Conservation (phyloP, 2,888 invertebrate genomes). For the Eupithecia centaureata region DNA sequence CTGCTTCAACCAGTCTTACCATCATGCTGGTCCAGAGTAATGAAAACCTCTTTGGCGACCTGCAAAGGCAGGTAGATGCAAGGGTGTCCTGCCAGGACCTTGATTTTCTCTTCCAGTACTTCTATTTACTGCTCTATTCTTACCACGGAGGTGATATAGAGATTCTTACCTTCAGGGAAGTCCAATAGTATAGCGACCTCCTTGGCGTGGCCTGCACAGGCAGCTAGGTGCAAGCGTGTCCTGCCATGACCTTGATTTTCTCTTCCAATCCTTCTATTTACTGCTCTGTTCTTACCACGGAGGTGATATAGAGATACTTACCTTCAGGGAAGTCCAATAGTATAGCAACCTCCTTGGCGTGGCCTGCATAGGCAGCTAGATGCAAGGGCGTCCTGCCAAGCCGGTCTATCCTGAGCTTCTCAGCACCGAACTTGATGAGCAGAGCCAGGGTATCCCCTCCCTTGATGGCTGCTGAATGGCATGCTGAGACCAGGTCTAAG, state of each 20-base stretch:
- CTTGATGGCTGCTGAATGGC: constrained; percentile 73
- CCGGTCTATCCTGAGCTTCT: constrained; percentile 68
- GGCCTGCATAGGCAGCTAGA: constrained; percentile 77
- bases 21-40: too few species aligned
- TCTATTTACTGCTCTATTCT: too few species aligned
- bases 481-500: constrained; percentile 69
- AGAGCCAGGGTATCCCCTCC: constrained; percentile 70
- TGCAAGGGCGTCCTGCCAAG: constrained; percentile 78
- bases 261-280: too few species aligned
- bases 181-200: constrained; percentile 73
- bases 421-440: constrained; percentile 74
- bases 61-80: constrained; percentile 78
- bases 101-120: too few species aligned
- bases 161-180: constrained; percentile 72
- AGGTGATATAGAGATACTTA: too few species aligned
- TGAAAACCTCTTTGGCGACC: constrained; percentile 73
- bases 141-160: too few species aligned
- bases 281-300: too few species aligned
- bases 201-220: constrained; percentile 72
- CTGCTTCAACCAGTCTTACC: too few species aligned
- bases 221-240: constrained; percentile 76
- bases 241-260: background rate
- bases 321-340: constrained; percentile 75
- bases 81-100: background rate
- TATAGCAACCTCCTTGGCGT: constrained; percentile 71